Percentiles rank a stretch among this genome's conserved stretches.
Evolutionary conservation across 2,113 vertebrate species (phyloP).

Genomic region (Podiceps cristatus): DNA sequence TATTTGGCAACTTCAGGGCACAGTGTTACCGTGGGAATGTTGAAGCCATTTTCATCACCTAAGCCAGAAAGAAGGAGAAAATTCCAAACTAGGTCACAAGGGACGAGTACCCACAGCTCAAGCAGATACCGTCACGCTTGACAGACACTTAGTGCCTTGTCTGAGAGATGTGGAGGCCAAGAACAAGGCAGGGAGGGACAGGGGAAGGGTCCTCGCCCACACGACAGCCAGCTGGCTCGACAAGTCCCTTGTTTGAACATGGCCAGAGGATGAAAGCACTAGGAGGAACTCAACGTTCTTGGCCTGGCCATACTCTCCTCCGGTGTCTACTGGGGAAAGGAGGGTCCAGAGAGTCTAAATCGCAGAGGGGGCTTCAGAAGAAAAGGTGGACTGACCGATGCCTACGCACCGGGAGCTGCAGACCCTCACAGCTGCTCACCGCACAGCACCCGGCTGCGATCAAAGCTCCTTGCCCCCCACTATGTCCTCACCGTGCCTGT

Average conservation of each 20-base stretch:
- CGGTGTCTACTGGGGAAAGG: neutral
- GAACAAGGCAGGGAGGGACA: neutral
- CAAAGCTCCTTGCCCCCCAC: neutral
- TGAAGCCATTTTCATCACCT: conserved; percentile 86
- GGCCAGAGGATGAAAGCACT: neutral
- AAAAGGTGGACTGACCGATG: neutral
- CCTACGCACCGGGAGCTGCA: rapidly evolving
- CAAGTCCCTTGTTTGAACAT: neutral
- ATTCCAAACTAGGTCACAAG: neutral
- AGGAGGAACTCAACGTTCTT: neutral
- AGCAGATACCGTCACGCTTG: neutral
- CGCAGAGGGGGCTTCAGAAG: neutral
- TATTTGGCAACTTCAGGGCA: conserved; percentile 87
- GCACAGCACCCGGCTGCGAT: rapidly evolving
- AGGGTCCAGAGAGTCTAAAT: neutral
- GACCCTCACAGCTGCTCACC: neutral
- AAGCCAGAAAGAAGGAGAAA: neutral
- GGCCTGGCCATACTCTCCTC: neutral
- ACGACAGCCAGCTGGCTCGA: rapidly evolving
- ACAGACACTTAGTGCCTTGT: neutral
- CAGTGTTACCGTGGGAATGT: conserved; percentile 82
- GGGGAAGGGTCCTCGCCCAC: neutral
- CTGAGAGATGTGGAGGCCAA: neutral
- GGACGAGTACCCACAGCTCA: neutral
- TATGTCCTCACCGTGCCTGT: conserved; percentile 80